Evolutionary conservation across 2,888 invertebrate genomes (phyloP), one percentile per base, ranked within the genome.

Genomic region (Philereme vetulata): DNA sequence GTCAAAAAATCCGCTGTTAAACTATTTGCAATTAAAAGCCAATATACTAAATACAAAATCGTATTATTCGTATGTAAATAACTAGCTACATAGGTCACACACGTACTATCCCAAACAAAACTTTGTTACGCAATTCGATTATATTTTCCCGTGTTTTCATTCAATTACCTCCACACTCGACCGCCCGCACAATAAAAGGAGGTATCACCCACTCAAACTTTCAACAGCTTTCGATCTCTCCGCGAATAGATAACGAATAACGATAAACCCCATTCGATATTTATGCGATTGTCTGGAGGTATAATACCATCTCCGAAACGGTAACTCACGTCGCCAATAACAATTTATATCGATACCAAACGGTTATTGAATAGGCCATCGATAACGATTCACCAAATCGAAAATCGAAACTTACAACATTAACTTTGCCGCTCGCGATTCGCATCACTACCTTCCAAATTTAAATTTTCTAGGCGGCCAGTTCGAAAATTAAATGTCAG

Each of bases 281-380:
- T 88, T 88, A 88, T 87, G 82, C 81, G 81, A 81, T 85, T 86
- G 86, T 88, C 86, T 83, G 84, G 70, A 81, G 83, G 85, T 86
- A 84, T 81, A 84, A 76, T 81, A 82, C 81, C 84, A 83, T 88
- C 88, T 82, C 77, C 76, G 79, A 82, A 85, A 82, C 87, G 78
- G 85, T 89, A 90, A 89, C 83, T 90, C 88, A 88, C 84, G 81
- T 83, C 84, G 79, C 81, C 85, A 81, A 86, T 87, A 88, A 87
- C 87, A 84, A 86, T 83, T 81, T 88, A 87, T 88, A 87, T 83
- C 85, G 86, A 83, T 86, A 80, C 81, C 76, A 74, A 85, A 86
- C 84, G 82, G 82, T 87, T 88, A 86, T 86, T 83, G 87, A 86
- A 84, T 82, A 81, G 80, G 75, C 76, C 77, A 82, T 79, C 81